phyloP scores from a whole-genome alignment of 2,888 invertebrate genomes.

The Onchidella celtica region DNA sequence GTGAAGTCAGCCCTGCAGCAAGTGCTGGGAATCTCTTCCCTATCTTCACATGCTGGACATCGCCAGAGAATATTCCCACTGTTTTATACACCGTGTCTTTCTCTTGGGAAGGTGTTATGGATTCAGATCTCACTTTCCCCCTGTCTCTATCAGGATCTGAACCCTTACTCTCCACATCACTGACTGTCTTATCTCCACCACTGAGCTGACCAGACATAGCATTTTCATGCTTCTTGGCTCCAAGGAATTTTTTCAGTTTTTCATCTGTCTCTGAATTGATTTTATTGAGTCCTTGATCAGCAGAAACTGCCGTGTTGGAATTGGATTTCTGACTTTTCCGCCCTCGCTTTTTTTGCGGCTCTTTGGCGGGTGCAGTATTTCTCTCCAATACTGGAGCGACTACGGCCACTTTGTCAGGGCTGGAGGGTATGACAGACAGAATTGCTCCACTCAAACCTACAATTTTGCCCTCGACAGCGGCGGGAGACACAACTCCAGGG shows the following conservation, averaged over 20 bases:
- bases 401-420: background rate
- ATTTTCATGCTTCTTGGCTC: slow-evolving; percentile 33
- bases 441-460: slow-evolving; percentile 48
- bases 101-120: background rate
- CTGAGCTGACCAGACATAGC: background rate
- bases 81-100: slow-evolving; percentile 16
- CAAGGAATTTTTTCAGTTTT: slow-evolving; percentile 43
- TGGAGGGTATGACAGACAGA: slow-evolving; percentile 29
- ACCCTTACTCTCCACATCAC: background rate
- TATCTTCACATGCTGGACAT: slow-evolving; percentile 35
- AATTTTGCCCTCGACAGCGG: slow-evolving; percentile 16
- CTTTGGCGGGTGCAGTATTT: background rate
- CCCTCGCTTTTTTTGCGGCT: slow-evolving; percentile 3
- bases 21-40: background rate
- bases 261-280: slow-evolving; percentile 47
- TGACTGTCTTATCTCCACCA: background rate
- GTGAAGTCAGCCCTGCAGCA: background rate
- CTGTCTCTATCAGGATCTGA: background rate
- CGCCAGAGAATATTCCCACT: slow-evolving; percentile 46
- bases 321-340: slow-evolving; percentile 12
- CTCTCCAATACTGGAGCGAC: too few species aligned
- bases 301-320: background rate
- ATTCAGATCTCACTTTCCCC: too few species aligned
- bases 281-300: slow-evolving; percentile 19
- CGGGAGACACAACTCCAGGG: background rate